Evolutionary conservation across 2,888 invertebrate species (phyloP), one percentile per base, ranked within the genome.

Genomic region (Kryphioiulus occultus): DNA sequence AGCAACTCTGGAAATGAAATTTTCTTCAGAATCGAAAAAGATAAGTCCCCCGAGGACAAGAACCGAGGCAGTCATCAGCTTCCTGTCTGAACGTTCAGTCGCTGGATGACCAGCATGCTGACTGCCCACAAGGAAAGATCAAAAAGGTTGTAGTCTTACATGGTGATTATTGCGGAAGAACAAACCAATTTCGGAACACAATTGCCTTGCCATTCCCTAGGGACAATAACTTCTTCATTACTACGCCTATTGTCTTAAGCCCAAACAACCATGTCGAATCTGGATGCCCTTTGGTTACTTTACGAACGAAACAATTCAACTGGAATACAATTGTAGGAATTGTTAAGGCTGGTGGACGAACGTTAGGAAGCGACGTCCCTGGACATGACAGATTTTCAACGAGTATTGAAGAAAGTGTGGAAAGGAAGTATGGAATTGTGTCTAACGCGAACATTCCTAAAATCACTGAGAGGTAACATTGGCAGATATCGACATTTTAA

Each of bases 1-100:
- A 86, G 86, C 86, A 86, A 86, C 44, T 86, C 86, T 53, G 86
- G 53, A 86, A 86, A 86, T 86, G 86, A 86, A 86, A 86, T 86
- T 86, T 86, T 86, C 44, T 86, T 86, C 86, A 30, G 86, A 86
- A 44, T 86, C 86, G 53, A 44, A 86, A 44, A 86, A 86, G 86
- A 86, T 86, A 53, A 86, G 53, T 86, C 86, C 47, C 86, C 86
- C 10, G 84, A 84, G 84, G 84, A 84, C 42, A 84, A 32, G 39
- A 84, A n/a, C n/a, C 42, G 84, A 39, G 84, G 84, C 30, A 84
- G 84, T 84, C 84, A 84, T 84, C 84, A 84, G 42, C 39, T 84
- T 84, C 84, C 42, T 84, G 84, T 84, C 84, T 32, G 35, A 84
- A 42, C 68, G 26, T 26, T 68, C 68, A 26, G 68, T 26, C 12